Base-by-base conservation (phyloP, 1,140 invertebrate genomes). In the Plectrocnemia conspersa region DNA sequence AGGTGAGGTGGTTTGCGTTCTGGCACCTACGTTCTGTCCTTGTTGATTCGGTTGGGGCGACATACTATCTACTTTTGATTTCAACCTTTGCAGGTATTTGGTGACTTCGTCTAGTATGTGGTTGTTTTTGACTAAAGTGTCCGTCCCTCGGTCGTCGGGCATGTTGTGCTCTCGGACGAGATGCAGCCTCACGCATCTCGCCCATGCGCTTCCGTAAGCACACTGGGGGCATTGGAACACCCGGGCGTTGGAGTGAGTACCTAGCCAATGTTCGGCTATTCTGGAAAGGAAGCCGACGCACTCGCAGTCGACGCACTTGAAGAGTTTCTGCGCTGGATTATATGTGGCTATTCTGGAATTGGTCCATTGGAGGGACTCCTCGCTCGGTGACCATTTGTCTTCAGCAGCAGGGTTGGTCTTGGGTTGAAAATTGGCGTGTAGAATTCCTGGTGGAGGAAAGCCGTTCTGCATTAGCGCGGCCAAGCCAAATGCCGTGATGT, bases 231-330 rank as follows among this genome's bases (percentile, higher is more conserved):
- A 83, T 68, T 84, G 75, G 75, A 88, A 87, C 32, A 84, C 83
- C 52, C 84, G 74, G 22, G 85, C 72, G 69, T 84, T 82, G 11
- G 84, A 86, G 68, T 91, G 89, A 5, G 86, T 81, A 24, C 88
- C 88, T 22, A 90, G 75, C 79, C 88, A 92, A 66, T 91, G 89
- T 64, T 91, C 88, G 0, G 87, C 88, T 2, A 90, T 79, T 49
- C 88, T 76, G 10, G 85, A 83, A 19, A 89, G 75, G 57, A 88
- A 86, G 2, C 84, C 84, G 36, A 89, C 84, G 65, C 86, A 84
- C 61, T 89, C 86, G 64, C 89, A 88, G 61, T 86, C 83, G 4
- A 82, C 77, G 69, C 85, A 88, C 61, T 83, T 80, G 71, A 86
- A 87, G 32, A 86, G 73, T 48, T 85, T 82, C 66, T 85, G 83